phyloP scores from a whole-genome alignment of 2,113 vertebrate species.

The Poeciliopsis turrubarensis region DNA sequence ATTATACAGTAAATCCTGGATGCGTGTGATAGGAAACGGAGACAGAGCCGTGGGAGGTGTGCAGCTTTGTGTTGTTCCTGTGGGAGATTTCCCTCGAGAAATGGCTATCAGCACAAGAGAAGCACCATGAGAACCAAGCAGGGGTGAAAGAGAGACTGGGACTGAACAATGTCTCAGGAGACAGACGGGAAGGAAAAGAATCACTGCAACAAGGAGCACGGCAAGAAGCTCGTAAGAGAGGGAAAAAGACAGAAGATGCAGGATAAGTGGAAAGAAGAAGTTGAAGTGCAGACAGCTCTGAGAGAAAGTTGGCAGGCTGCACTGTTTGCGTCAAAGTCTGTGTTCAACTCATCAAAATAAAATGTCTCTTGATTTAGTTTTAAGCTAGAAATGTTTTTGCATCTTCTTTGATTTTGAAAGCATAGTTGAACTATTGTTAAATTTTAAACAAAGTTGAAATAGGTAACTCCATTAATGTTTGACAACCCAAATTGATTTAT shows the following conservation, averaged over 20 bases:
- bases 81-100: conserved; percentile 54
- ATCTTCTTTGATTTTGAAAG: too few relatives aligned
- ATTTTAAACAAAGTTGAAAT: too few relatives aligned
- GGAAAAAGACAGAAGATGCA: neutral
- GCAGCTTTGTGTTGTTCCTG: conserved; percentile 45
- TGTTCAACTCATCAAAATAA: too few relatives aligned
- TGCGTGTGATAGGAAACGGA: conserved; percentile 54
- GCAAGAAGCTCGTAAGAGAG: conserved; percentile 17
- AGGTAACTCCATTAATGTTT: too few relatives aligned
- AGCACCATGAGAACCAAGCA: conserved; percentile 39
- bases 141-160: conserved; percentile 10
- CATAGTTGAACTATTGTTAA: too few relatives aligned
- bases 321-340: too few relatives aligned
- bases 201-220: neutral
- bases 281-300: too few relatives aligned
- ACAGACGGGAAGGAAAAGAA: conserved; percentile 10
- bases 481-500: too few relatives aligned
- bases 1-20: conserved; percentile 46
- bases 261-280: too few relatives aligned
- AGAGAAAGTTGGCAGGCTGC: too few relatives aligned
- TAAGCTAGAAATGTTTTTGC: too few relatives aligned
- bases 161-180: conserved; percentile 24
- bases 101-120: conserved; percentile 45
- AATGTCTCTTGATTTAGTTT: too few relatives aligned
- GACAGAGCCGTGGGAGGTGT: conserved; percentile 49